Percentiles rank a stretch among this genome's conserved stretches.
Evolutionary conservation across 2,888 invertebrate genomes (phyloP).

Genomic region (Lasioglossum morio): DNA sequence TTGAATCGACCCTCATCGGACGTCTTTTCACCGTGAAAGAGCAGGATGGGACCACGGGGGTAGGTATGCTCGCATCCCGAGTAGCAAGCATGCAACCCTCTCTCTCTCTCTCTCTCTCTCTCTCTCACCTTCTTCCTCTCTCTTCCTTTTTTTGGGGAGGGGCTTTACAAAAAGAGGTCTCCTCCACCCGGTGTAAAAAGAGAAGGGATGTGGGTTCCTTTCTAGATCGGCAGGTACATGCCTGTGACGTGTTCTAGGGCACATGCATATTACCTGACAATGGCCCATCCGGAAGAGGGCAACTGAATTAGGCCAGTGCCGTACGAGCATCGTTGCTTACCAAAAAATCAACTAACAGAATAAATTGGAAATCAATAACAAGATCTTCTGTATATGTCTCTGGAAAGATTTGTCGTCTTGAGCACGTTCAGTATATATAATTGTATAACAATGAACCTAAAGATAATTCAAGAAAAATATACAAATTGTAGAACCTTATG

Average conservation of each 20-base stretch:
- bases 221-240: slow-evolving; percentile 76
- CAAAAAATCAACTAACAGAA: neutral
- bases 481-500: no score
- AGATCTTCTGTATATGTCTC: neutral
- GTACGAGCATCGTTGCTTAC: slow-evolving; percentile 41
- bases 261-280: slow-evolving; percentile 80
- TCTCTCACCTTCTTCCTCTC: neutral
- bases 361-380: neutral
- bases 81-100: slow-evolving; percentile 62
- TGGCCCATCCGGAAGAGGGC: slow-evolving; percentile 68
- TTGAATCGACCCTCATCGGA: slow-evolving; percentile 80
- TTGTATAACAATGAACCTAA: neutral
- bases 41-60: slow-evolving; percentile 76
- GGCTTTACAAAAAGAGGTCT: slow-evolving; percentile 69
- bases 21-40: slow-evolving; percentile 77
- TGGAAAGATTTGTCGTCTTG: neutral
- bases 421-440: neutral
- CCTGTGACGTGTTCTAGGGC: slow-evolving; percentile 72
- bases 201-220: slow-evolving; percentile 76
- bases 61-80: slow-evolving; percentile 71
- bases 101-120: slow-evolving; percentile 11
- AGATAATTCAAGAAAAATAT: neutral
- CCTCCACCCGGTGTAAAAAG: slow-evolving; percentile 64
- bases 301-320: slow-evolving; percentile 63
- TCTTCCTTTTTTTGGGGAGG: slow-evolving; percentile 49